A percentile compares a stretch with the other conserved stretches of the same genome.
Evolutionary conservation across 2,113 vertebrate genomes (phyloP).

Genomic region (Chamaetylas fuelleborni): DNA sequence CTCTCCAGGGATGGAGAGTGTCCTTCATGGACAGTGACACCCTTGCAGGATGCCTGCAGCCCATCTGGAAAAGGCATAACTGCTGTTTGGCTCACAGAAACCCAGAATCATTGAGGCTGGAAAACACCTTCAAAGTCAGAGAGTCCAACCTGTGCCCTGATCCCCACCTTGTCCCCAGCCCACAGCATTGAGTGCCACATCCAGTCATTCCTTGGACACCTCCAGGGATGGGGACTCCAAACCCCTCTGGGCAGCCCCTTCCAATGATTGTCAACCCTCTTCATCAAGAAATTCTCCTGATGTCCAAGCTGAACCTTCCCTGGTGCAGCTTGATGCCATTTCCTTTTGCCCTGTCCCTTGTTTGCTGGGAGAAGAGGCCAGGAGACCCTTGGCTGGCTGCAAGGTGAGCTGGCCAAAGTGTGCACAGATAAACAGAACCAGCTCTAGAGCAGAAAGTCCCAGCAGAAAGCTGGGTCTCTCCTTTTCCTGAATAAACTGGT

Average conservation of each 20-base stretch:
- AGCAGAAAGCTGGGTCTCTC: neutral
- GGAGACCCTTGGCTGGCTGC: neutral
- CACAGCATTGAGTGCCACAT: neutral
- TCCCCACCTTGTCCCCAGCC: neutral
- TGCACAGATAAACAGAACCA: neutral
- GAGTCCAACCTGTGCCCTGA: accelerated
- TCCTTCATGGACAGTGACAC: neutral
- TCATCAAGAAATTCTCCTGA: neutral
- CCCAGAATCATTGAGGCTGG: neutral
- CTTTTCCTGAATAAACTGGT: neutral
- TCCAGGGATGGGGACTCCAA: neutral
- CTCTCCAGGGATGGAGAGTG: neutral
- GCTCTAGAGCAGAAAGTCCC: neutral
- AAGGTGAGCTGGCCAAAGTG: neutral
- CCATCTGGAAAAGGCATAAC: neutral
- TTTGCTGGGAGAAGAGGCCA: neutral
- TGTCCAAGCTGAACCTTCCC: neutral
- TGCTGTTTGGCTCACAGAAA: neutral
- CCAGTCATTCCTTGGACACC: neutral
- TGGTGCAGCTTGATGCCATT: neutral
- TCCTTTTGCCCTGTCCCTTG: neutral
- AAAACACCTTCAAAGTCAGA: neutral
- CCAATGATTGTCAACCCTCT: neutral
- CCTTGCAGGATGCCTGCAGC: neutral
- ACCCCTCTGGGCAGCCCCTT: neutral